Evolutionary conservation across 2,888 invertebrate species (phyloP), one percentile per base, ranked within the genome.

Genomic region (Carabus problematicus): DNA sequence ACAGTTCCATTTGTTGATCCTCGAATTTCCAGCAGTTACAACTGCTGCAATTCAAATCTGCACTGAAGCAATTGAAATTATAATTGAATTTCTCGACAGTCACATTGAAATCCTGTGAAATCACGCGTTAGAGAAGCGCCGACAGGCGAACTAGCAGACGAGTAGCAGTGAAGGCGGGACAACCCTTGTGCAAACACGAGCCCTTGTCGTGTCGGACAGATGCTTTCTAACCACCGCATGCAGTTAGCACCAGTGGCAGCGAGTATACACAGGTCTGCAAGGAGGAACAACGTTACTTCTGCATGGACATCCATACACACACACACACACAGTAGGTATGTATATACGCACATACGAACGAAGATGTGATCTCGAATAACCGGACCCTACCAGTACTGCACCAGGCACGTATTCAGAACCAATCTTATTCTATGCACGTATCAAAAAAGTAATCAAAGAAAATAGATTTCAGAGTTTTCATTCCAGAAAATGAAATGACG

Each of bases 21-120:
- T 29, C 29, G 29, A 29, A 29, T 29, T 29, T 29, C 29, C 29
- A 29, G 11, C 29, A 29, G 11, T 19, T 63, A 63, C 49, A 63
- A 63, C 54, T 63, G 63, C 49, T 29, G 12, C 45, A 49, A 63
- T 63, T 63, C 52, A 63, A 49, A 63, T 63, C 63, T 63, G 63
- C 63, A 49, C 41, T 54, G 42, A 63, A 63, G 63, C 63, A 63
- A 63, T 63, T 63, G 63, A 63, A 63, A 63, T 63, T 63, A 63
- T 63, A 63, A 63, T 63, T 63, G 63, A 63, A 63, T 63, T 63
- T 63, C 63, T 63, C 62, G 29, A 16, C 29, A 54, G 52, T 52
- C 63, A 52, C 40, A 18, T n/a, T 54, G 62, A 52, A 63, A 52
- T 52, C 18, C 63, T 52, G 52, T 52, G 63, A 63, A 63, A 63